Evolutionary conservation across 2,888 invertebrate species (phyloP).

Genomic region (Coelopa pilipes): DNA sequence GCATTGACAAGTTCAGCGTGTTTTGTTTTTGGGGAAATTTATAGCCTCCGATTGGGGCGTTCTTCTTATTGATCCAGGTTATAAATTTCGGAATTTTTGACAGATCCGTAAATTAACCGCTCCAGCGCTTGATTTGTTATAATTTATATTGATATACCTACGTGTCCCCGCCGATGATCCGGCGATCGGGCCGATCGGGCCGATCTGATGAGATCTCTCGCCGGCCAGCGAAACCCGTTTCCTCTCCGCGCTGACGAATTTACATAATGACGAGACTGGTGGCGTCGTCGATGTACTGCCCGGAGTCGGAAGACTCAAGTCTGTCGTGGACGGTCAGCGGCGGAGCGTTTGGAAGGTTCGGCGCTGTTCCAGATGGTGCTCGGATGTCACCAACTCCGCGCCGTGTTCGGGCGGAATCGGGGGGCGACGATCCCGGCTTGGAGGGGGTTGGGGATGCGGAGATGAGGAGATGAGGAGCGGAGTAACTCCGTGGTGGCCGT

Average conservation of each 20-base stretch:
- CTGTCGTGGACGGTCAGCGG: no score
- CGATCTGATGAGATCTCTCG: background rate
- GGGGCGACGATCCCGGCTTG: no score
- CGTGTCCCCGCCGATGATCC: background rate
- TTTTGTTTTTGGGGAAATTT: constrained; percentile 39
- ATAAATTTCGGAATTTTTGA: constrained; percentile 43
- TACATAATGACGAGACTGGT: constrained; percentile 18
- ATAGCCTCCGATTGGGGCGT: constrained; percentile 48
- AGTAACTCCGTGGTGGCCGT: background rate
- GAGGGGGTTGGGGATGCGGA: no score
- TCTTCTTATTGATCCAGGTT: constrained; percentile 49
- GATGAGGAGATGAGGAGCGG: background rate
- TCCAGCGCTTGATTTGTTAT: constrained; percentile 48
- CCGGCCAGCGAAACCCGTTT: constrained; percentile 9
- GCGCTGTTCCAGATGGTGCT: no score
- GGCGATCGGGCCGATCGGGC: no score
- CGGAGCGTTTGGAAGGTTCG: no score
- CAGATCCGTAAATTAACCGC: constrained; percentile 32
- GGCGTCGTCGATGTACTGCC: background rate
- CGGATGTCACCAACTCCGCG: no score
- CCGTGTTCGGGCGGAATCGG: no score
- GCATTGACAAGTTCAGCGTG: background rate
- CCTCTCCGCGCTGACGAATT: constrained; percentile 3
- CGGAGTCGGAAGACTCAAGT: no score
- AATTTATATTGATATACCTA: constrained; percentile 42